Evolutionary conservation across 2,797 vertebrate species (phyloP), one percentile per base, ranked within the genome.

Genomic region (Helicolenus hilgendorfi): DNA sequence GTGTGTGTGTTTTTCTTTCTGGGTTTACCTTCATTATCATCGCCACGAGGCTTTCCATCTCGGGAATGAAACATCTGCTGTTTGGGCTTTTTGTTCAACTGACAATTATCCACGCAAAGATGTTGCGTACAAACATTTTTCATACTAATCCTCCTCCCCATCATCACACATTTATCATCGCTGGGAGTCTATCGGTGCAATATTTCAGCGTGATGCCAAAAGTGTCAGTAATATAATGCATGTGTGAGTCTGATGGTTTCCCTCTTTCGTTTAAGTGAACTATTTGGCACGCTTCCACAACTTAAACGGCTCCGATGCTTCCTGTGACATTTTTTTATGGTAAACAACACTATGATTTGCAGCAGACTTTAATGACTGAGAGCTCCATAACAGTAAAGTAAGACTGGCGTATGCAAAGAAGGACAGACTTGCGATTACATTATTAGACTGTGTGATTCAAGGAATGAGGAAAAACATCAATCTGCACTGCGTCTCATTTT

Each of bases 41-140:
- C 31, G 79, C 92, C 88, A 65, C 4, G 65, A 92, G 91, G 83
- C 79, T 88, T 86, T 93, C 79, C 74, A 89, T 90, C 78, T 88
- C 36, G 70, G 85, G 89, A 91, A 89, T 87, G 83, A 89, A 95
- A 93, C 95, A 96, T 94, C 95, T 96, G 96, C 92, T 95, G 92
- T 95, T 95, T 89, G 74, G 81, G 79, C 76, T 87, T 89, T 89
- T 93, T 90, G 87, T 92, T 93, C 81, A 83, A 77, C 94, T 91
- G 87, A 91, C 93, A 95, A 96, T 94, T 94, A 95, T 86, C 85
- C 81, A 86, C 62, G 80, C 89, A 92, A 82, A 91, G 87, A 91
- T 79, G 89, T 87, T 90, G 69, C 86, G 63, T 82, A 78, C 84
- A 91, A 91, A 91, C 90, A 91, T 93, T 92, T 90, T 89, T 95